Evolutionary conservation across 2,888 invertebrate genomes (phyloP).

Genomic region (Campoletis raptor): DNA sequence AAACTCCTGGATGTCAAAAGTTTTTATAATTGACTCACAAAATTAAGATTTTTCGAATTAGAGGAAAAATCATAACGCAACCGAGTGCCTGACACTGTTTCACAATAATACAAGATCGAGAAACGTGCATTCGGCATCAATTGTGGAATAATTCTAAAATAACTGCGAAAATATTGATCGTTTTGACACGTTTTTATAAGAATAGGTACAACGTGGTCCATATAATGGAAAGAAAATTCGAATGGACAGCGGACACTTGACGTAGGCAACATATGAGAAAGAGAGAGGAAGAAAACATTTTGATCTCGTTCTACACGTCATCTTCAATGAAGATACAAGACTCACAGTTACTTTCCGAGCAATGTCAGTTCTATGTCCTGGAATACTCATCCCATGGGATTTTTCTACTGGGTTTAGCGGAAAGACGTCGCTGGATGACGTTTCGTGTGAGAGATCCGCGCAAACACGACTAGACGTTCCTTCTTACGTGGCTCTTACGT

Average conservation of each 20-base stretch:
- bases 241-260: constrained; percentile 74
- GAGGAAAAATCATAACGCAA: not conserved
- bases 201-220: constrained; percentile 46
- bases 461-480: constrained; percentile 77
- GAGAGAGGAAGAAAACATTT: constrained; percentile 34
- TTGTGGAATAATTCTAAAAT: constrained; percentile 19
- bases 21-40: not conserved
- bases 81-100: not conserved
- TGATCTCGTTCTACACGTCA: constrained; percentile 77
- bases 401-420: constrained; percentile 70
- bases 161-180: constrained; percentile 34
- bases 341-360: constrained; percentile 76
- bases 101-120: not conserved
- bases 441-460: constrained; percentile 67
- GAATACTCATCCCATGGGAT: constrained; percentile 81
- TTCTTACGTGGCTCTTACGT: constrained; percentile 50
- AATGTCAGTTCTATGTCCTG: constrained; percentile 82
- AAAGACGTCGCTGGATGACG: constrained; percentile 71
- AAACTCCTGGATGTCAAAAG: not conserved
- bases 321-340: constrained; percentile 80
- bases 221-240: constrained; percentile 68
- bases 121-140: not conserved
- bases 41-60: not conserved
- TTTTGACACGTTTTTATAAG: constrained; percentile 49
- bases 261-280: constrained; percentile 57